Conservation (phyloP, 1,140 invertebrate species). For the Uloborus diversus region DNA sequence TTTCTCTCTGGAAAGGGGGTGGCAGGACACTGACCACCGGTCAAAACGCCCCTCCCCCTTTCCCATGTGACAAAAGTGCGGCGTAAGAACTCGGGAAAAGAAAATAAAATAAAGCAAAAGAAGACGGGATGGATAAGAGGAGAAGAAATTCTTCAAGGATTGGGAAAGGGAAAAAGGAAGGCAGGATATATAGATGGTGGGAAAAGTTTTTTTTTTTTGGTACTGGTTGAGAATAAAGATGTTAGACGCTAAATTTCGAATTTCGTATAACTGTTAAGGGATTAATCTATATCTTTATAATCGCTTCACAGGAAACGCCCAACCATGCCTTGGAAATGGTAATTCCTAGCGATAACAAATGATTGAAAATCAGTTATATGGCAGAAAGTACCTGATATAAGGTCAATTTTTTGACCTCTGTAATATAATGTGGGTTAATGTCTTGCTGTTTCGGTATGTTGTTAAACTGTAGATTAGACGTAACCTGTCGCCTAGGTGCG, state of each 20-base stretch:
- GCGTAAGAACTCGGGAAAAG: constrained; percentile 27
- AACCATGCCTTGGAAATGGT: too few relatives aligned
- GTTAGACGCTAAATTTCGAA: not conserved
- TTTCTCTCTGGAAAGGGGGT: not conserved
- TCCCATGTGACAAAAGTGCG: constrained; percentile 54
- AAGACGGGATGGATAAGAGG: not conserved
- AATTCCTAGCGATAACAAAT: too few relatives aligned
- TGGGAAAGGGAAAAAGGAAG: constrained; percentile 4
- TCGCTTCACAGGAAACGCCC: too few relatives aligned
- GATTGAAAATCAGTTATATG: too few relatives aligned
- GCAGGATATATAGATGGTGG: not conserved
- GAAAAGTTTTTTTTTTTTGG: not conserved
- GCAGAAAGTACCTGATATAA: too few relatives aligned
- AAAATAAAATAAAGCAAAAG: not conserved
- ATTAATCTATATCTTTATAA: too few relatives aligned
- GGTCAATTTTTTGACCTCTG: too few relatives aligned
- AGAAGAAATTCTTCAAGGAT: constrained; percentile 43
- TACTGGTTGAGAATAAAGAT: not conserved
- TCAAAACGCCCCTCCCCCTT: constrained; percentile 28
- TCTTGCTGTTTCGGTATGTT: too few relatives aligned
- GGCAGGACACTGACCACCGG: constrained; percentile 37
- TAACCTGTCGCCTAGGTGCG: too few relatives aligned
- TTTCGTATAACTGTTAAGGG: too few relatives aligned
- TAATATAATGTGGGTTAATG: too few relatives aligned
- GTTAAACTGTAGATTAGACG: too few relatives aligned